Conservation (phyloP, 2,888 invertebrate species). For the Agonopterix alstromeriana region DNA sequence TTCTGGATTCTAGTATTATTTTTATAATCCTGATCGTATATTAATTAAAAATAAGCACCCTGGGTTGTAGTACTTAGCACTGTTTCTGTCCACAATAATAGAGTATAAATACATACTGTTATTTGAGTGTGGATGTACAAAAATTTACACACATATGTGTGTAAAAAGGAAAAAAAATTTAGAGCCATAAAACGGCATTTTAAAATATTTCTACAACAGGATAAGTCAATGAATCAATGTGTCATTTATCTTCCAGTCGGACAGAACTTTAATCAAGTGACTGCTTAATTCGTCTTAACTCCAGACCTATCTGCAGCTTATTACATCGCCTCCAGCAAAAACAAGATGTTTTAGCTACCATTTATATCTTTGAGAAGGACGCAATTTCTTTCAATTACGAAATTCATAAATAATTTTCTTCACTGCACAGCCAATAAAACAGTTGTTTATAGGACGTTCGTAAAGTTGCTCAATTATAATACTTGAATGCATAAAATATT, state of each 20-base stretch:
- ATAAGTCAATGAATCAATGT: too few species aligned
- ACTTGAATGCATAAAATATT: neutral
- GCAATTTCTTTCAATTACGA: neutral
- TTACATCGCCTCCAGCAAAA: constrained; percentile 1
- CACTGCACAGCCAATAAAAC: neutral
- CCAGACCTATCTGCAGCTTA: neutral
- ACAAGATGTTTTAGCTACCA: neutral
- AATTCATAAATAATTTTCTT: neutral
- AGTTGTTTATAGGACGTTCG: neutral
- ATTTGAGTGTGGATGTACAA: too few species aligned
- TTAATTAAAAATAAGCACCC: too few species aligned
- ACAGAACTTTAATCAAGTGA: neutral
- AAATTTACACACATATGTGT: too few species aligned
- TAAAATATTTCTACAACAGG: too few species aligned
- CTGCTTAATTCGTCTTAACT: constrained; percentile 8
- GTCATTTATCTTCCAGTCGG: neutral
- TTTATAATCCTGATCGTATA: too few species aligned
- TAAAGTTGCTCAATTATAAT: neutral
- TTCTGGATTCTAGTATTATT: too few species aligned
- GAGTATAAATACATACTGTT: too few species aligned
- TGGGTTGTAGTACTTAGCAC: too few species aligned
- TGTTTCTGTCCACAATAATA: too few species aligned
- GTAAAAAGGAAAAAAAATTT: too few species aligned
- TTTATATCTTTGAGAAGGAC: neutral
- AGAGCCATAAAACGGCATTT: too few species aligned